Base-by-base conservation (phyloP, 2,888 invertebrate genomes). In the Isoperla grammatica region DNA sequence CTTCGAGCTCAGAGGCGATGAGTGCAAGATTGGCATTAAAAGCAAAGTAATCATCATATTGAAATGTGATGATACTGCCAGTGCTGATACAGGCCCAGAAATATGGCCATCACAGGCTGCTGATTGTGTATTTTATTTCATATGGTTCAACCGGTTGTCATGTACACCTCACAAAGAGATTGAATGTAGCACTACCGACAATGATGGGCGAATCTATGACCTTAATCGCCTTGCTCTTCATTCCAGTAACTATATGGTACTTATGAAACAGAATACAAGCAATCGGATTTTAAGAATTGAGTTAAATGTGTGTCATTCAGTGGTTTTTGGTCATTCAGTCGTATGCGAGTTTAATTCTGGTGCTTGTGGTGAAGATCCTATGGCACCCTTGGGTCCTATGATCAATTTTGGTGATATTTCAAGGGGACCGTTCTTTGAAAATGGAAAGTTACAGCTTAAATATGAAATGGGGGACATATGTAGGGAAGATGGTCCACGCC, bases 401-500 rank as follows among this genome's bases (percentile, higher is more conserved):
- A 35, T 37, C 39, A 53, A 53, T 37, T 17, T 53, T 39, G 53
- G 53, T 2, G 39, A 53, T 20, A 37, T 53, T 6, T 20, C 53
- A 53, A 53, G 20, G 12, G 53, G 53, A 17, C 53, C 54, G 12
- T 43, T 54, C 17, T 59, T 39, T 46, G 23, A 54, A 8, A 23
- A 20, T 35, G 54, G 46, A 45, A 29, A 13, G 15, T 54, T 54
- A 13, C 13, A 17, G 19, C 46, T 59, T 6, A 59, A 45, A 20
- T 59, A 59, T 59, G 37, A 43, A 29, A 29, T 4, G 8, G 59
- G 59, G 17, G 55, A 54, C 19, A 6, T 45, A 2, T 59, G 59
- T 15, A 42, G n/a, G 9, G 20, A 42, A 8, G 20, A 35, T 35
- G 45, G 19, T 2, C 8, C 40, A 9, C 12, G 19, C 39, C 39